These are phyloP conservation scores for Choristoneura fumiferana DNA, from an alignment of 1,140 invertebrate species.

Conservation along the genomic window DNA sequence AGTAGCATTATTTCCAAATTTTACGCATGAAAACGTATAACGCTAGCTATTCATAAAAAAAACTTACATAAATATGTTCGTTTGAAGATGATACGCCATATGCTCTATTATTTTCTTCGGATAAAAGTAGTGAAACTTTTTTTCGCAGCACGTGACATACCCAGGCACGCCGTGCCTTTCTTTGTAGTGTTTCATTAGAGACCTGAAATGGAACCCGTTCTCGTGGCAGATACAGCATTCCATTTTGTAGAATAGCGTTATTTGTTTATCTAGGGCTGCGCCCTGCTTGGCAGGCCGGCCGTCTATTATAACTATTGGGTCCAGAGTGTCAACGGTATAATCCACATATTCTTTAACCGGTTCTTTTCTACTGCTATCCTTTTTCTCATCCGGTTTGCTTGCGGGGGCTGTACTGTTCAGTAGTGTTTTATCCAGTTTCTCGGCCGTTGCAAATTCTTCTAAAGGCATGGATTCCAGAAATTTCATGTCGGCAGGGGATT, in stretches of 20 bases:
- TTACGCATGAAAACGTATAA: too few relatives aligned
- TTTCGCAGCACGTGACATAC: constrained; percentile 67
- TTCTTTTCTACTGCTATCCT: constrained; percentile 25
- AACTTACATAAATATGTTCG: constrained; percentile 69
- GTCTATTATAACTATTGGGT: constrained; percentile 59
- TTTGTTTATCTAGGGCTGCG: constrained; percentile 60
- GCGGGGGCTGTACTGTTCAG: constrained; percentile 36
- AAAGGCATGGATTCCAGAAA: constrained; percentile 65
- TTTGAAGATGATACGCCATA: constrained; percentile 70
- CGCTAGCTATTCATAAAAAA: too few relatives aligned
- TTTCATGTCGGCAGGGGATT: constrained; percentile 52
- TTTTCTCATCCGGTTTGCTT: constrained; percentile 31
- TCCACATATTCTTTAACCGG: constrained; percentile 26
- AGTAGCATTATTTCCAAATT: too few relatives aligned
- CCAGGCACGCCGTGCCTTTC: constrained; percentile 69
- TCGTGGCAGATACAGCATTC: constrained; percentile 71
- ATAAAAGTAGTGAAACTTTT: constrained; percentile 72
- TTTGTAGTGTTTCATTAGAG: constrained; percentile 71
- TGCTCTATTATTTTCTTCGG: constrained; percentile 73
- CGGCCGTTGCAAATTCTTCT: constrained; percentile 60
- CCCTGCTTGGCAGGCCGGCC: constrained; percentile 66
- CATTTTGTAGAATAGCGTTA: constrained; percentile 71
- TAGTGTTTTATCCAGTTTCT: constrained; percentile 59
- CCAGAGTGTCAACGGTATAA: constrained; percentile 38
- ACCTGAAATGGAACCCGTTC: constrained; percentile 58